phyloP scores from a whole-genome alignment of 2,797 vertebrate species.

The Paguma larvata region DNA sequence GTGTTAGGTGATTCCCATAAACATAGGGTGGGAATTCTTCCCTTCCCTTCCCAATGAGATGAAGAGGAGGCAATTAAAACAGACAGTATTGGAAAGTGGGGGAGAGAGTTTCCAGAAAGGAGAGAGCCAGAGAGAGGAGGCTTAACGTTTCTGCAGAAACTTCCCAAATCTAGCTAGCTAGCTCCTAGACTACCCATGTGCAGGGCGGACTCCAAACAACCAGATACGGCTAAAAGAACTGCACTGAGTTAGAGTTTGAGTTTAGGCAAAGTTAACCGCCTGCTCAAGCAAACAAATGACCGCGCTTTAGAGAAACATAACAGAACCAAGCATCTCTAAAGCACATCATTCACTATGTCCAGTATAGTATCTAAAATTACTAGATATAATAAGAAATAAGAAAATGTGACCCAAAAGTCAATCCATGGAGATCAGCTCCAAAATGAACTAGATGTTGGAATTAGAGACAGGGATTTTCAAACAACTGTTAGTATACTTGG shows the following conservation, averaged over 20 bases:
- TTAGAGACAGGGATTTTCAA: constrained; percentile 19
- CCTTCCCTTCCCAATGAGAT: background rate
- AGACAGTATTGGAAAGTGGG: background rate
- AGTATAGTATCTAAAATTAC: background rate
- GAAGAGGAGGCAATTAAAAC: background rate
- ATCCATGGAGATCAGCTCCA: background rate
- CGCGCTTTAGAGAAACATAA: background rate
- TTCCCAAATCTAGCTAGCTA: background rate
- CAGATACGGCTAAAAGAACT: background rate
- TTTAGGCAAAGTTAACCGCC: background rate
- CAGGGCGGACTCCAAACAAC: background rate
- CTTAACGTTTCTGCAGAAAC: background rate
- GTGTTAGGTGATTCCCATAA: background rate
- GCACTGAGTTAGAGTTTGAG: background rate
- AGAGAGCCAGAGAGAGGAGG: background rate
- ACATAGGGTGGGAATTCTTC: background rate
- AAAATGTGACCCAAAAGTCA: background rate
- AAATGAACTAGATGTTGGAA: background rate
- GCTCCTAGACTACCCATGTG: background rate
- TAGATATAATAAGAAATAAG: background rate
- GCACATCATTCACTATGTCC: background rate
- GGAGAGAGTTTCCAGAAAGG: background rate
- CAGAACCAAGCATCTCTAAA: background rate
- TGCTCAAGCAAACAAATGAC: background rate
- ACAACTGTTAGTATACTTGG: too few species aligned